phyloP scores from a whole-genome alignment of 2,113 vertebrate genomes.

The Indicator maculatus region DNA sequence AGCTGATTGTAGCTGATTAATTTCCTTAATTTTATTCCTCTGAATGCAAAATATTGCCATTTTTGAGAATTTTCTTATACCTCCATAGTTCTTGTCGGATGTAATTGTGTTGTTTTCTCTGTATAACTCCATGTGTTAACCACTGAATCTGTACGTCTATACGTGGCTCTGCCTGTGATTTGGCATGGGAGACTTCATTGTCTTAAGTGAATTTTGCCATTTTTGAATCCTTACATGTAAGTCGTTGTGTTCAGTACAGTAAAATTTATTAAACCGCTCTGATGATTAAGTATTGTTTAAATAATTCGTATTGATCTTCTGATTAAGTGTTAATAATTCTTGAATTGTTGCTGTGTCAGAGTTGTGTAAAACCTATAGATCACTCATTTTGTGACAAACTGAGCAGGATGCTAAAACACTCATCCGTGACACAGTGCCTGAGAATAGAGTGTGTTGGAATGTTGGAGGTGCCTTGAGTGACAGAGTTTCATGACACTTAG shows the following conservation, averaged over 20 bases:
- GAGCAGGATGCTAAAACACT: not conserved
- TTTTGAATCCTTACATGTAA: not conserved
- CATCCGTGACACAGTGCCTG: not conserved
- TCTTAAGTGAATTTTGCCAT: not conserved
- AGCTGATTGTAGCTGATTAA: not conserved
- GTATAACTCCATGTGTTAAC: not conserved
- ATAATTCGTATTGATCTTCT: not conserved
- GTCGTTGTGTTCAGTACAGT: not conserved
- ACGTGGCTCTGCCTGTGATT: no score
- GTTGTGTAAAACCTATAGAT: not conserved
- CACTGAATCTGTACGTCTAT: not conserved
- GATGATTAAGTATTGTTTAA: not conserved
- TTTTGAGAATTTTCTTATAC: not conserved
- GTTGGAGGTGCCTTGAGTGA: not conserved
- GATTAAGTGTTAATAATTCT: not conserved
- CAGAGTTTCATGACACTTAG: not conserved
- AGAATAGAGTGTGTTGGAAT: not conserved
- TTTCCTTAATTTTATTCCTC: not conserved
- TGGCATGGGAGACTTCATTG: not conserved
- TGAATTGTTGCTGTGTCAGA: not conserved
- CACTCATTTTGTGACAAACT: not conserved
- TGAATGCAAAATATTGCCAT: not conserved
- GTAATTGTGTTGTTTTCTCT: not conserved
- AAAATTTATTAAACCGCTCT: not conserved
- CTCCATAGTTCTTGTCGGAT: not conserved